These are phyloP conservation scores for Pogoniulus pusillus DNA, from an alignment of 2,797 vertebrate species.

Conservation along the genomic window DNA sequence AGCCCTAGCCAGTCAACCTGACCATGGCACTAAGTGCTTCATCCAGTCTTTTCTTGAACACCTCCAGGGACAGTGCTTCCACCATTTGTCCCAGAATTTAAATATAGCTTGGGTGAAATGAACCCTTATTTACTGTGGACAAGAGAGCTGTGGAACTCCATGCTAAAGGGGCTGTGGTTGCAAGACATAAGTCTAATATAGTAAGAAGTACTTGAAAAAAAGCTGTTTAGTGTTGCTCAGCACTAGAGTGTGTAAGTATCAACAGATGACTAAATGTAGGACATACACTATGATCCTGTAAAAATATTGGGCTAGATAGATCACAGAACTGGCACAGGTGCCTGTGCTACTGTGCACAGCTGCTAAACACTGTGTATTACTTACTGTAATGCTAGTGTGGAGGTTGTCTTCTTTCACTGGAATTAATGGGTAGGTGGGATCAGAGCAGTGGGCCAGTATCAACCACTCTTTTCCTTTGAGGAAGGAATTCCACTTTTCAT, in stretches of 20 bases:
- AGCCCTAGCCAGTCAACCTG: no score
- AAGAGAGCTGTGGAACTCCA: neutral
- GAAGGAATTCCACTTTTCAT: neutral
- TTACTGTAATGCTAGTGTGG: neutral
- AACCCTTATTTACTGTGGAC: neutral
- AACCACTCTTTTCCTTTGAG: neutral
- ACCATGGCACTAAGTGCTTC: no score
- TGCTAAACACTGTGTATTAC: neutral
- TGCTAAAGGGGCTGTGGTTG: neutral
- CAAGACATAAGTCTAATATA: neutral
- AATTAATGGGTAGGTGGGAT: neutral
- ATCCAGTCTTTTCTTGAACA: no score
- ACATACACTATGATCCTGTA: neutral
- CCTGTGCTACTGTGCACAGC: accelerated
- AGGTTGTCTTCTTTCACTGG: neutral
- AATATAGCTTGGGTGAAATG: neutral
- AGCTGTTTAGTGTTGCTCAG: neutral
- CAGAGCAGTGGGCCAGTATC: neutral
- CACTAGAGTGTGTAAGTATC: neutral
- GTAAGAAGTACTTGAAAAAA: neutral
- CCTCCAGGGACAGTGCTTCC: no score
- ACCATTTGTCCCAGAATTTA: neutral
- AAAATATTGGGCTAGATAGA: neutral
- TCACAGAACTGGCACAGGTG: neutral
- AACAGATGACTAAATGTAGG: neutral